A percentile compares a stretch with the other conserved stretches of the same genome.
Evolutionary conservation across 2,888 invertebrate species (phyloP).

Genomic region (Sesia apiformis): DNA sequence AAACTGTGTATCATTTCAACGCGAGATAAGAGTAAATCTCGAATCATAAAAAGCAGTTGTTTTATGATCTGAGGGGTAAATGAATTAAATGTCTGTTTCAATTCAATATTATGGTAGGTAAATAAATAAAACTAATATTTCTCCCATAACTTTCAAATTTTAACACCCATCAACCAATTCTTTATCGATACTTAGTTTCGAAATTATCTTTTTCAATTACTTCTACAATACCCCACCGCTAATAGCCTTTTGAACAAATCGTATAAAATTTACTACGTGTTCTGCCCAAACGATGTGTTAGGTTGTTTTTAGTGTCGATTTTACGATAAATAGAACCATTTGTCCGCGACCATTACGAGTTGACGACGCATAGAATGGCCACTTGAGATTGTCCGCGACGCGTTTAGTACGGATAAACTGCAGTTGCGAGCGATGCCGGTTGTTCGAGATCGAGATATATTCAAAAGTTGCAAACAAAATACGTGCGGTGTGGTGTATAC

Average conservation of each 20-base stretch:
- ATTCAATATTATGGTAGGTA: no score
- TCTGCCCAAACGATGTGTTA: conserved; percentile 45
- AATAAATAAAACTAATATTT: no score
- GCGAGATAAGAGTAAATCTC: no score
- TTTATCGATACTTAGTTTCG: conserved; percentile 6
- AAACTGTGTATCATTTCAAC: no score
- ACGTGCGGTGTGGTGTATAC: not conserved
- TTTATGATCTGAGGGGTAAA: no score
- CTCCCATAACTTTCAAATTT: no score
- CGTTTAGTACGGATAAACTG: conserved; percentile 34
- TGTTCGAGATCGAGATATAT: conserved; percentile 26
- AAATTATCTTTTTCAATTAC: conserved; percentile 18
- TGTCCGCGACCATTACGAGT: conserved; percentile 49
- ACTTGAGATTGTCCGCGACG: conserved; percentile 48
- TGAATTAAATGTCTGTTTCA: no score
- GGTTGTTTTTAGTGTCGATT: conserved; percentile 60
- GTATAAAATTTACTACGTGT: conserved; percentile 36
- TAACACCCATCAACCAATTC: no score
- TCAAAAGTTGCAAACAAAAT: conserved; percentile 7
- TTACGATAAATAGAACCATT: conserved; percentile 65
- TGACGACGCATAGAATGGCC: conserved; percentile 52
- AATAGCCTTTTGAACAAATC: not conserved
- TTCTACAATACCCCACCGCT: not conserved
- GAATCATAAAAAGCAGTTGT: no score
- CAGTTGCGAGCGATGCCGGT: conserved; percentile 27